These are phyloP conservation scores for Nicator chloris DNA, from an alignment of 2,113 vertebrate species.

Conservation along the genomic window DNA sequence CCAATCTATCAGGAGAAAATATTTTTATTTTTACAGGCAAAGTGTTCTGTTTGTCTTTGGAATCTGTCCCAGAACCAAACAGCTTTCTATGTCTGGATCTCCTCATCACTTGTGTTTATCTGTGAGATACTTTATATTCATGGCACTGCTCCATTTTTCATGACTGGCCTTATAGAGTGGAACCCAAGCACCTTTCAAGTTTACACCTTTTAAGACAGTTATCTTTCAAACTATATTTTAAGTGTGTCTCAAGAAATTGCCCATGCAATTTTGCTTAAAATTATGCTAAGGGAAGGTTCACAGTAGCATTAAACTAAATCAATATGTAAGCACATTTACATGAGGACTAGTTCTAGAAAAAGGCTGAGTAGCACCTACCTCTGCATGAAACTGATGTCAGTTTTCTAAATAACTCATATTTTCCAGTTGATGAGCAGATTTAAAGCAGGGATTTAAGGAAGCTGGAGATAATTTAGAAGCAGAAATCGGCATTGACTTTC, in stretches of 20 bases:
- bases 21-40: background rate
- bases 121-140: background rate
- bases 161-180: background rate
- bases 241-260: background rate
- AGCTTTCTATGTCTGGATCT: background rate
- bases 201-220: background rate
- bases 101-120: background rate
- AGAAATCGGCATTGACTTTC: background rate
- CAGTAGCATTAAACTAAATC: background rate
- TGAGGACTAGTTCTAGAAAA: background rate
- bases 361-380: background rate
- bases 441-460: background rate
- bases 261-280: background rate
- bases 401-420: background rate
- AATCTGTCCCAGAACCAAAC: background rate
- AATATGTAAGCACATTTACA: background rate
- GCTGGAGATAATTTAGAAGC: background rate
- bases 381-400: background rate
- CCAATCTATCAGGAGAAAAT: background rate
- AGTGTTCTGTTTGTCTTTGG: background rate
- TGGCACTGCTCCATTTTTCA: background rate
- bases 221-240: background rate
- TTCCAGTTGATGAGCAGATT: background rate
- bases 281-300: background rate
- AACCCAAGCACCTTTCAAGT: background rate